Base-by-base conservation (phyloP, 2,797 vertebrate species). In the Molossus molossus region DNA sequence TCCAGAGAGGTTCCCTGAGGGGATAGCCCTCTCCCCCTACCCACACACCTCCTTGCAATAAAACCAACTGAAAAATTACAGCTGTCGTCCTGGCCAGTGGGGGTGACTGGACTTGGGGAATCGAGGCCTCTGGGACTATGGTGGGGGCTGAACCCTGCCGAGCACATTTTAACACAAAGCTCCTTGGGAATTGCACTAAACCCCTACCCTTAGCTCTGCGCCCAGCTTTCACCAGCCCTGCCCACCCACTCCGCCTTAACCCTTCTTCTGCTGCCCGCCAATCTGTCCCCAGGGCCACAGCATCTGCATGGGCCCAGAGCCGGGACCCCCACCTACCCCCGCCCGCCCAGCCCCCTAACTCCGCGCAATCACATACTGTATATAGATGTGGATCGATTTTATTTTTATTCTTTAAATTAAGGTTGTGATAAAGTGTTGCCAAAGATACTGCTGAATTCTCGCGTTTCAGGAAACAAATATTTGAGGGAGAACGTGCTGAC, bases 361-460 rank as follows among this genome's bases (percentile, higher is more conserved):
- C 91, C 37, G 67, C 84, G 94, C 90, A 97, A 97, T 98, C 96
- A 95, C 96, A 96, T 97, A 93, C 96, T 97, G 97, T 98, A 97
- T 95, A 98, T 97, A 98, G 96, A 97, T 60, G 93, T 96, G 96
- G 94, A 92, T 97, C 87, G 65, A 97, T 97, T 97, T 96, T 97
- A 94, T 96, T 97, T 97, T 97, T 97, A 97, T 97, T 98, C 96
- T 98, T 97, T 97, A 94, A 97, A 97, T 98, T 97, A 97, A 98
- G 97, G 97, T 98, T 94, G 97, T 97, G 98, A 96, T 98, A 97
- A 97, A 97, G 98, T 97, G 96, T 98, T 98, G 98, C 98, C 98
- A 98, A 98, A 98, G 98, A 98, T 97, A 96, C 94, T 97, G 96
- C 97, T 96, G 96, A 97, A 94, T 95, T 97, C 85, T 93, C 45